Evolutionary conservation across 1,140 invertebrate species (phyloP), one percentile per base, ranked within the genome.

Genomic region (Pseudoatta argentina): DNA sequence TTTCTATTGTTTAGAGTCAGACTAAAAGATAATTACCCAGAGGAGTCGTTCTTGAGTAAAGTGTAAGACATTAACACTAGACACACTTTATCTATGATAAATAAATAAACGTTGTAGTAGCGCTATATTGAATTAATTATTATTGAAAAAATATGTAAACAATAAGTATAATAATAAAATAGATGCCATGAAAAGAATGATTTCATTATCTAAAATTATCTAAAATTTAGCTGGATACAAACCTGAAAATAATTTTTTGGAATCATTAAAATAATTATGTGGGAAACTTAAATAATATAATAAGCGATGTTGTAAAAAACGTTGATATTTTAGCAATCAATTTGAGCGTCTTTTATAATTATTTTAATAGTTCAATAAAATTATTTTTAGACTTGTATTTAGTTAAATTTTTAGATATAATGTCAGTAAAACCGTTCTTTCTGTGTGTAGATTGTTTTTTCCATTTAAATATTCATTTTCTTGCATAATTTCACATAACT

Each of bases 1-100:
- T 79, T 27, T 34, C 7, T n/a, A 34, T 55, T 79, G 27, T 14
- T 67, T 34, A 67, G 12, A 53, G 21, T 67, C n/a, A 61, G 53
- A 51, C 44, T 51, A 21, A 39, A 67, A 44, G 64, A 21, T 8
- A n/a, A 44, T 44, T 44, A 16, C 12, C 21, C 34, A 76, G n/a
- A 59, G 44, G 18, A 57, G 6, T 12, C 14, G 3, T 21, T 79
- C 8, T 39, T 59, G 8, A 53, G 4, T 67, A 10, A 79, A 79
- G 3, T 24, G 8, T 61, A 6, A 8, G 73, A 44, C 21, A 10
- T 61, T 61, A 24, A 76, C 3, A 12, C 6, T 44, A 39, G 10
- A 5, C 10, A 5, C 18, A 55, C 0, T n/a, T n/a, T n/a, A 55
- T 18, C 53, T 39, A 39, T 6, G 7, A 39, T 39, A 55, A n/a